These are phyloP conservation scores for Pectinophora gossypiella DNA, from an alignment of 1,140 invertebrate species.

Conservation along the genomic window DNA sequence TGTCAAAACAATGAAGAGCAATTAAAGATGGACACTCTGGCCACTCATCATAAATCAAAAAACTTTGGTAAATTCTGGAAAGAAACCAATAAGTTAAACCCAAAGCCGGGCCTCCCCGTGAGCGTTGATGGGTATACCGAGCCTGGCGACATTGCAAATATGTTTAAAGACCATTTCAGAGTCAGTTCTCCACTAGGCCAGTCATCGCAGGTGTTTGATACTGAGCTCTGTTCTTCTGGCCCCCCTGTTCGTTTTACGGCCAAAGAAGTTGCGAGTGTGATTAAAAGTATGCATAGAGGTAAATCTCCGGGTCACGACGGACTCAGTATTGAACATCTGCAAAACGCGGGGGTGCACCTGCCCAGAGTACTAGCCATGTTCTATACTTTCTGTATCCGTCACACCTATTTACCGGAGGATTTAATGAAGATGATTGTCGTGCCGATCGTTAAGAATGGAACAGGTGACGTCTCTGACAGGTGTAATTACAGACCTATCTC, in stretches of 20 bases:
- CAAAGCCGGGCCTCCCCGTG: background rate
- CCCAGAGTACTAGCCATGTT: background rate
- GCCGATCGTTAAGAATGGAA: no score
- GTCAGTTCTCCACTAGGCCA: background rate
- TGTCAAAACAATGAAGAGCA: background rate
- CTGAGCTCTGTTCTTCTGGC: background rate
- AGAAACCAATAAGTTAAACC: background rate
- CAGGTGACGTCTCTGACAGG: no score
- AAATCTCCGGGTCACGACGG: conserved; percentile 5
- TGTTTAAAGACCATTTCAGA: background rate
- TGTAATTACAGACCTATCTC: no score
- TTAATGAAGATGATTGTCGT: no score
- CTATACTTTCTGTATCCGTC: no score
- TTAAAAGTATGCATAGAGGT: background rate
- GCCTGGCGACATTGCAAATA: background rate
- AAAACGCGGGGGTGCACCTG: background rate
- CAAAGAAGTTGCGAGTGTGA: background rate
- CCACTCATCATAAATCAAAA: background rate
- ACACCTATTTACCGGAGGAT: no score
- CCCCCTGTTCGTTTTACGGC: background rate
- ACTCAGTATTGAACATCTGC: conserved; percentile 2
- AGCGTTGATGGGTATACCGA: background rate
- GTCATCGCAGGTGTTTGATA: background rate
- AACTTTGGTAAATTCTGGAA: conserved; percentile 3
- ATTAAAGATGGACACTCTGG: background rate